A percentile compares a stretch with the other conserved stretches of the same genome.
phyloP scores from a whole-genome alignment of 2,113 vertebrate genomes.

The Paramormyrops kingsleyae region DNA sequence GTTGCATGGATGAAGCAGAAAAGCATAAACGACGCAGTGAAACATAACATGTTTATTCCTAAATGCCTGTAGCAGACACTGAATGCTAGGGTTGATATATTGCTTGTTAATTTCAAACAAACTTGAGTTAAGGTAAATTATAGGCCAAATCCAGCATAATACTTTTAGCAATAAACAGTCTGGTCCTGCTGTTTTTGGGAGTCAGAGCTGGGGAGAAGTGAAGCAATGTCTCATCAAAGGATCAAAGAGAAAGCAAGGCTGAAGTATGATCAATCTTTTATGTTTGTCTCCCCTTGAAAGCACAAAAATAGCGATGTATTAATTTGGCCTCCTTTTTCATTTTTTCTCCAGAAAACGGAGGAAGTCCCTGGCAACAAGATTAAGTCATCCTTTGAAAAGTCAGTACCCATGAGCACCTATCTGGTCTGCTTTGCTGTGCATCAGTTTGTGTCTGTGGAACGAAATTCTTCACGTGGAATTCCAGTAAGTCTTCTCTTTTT shows the following conservation, averaged over 20 bases:
- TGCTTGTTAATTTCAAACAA: neutral
- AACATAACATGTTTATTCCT: neutral
- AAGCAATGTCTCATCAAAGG: neutral
- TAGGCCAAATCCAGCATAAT: neutral
- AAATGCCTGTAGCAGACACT: neutral
- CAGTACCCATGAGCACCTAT: slow-evolving; percentile 82
- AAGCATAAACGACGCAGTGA: neutral
- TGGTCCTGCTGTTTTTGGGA: neutral
- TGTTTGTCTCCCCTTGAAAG: neutral
- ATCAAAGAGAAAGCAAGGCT: neutral
- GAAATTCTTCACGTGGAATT: neutral
- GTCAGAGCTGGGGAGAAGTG: neutral
- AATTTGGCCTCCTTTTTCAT: slow-evolving; percentile 6
- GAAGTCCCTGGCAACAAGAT: neutral
- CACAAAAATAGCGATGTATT: neutral
- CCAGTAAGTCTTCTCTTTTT: neutral
- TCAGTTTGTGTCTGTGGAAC: slow-evolving; percentile 52
- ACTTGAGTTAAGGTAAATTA: neutral
- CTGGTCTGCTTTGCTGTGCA: slow-evolving; percentile 93
- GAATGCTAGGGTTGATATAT: neutral
- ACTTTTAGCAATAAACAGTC: neutral
- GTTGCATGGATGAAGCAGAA: neutral
- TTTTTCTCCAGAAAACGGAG: slow-evolving; percentile 29
- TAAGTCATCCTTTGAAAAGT: neutral
- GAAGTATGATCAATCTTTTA: neutral